Conservation (phyloP, 64 coral and sea anemone genomes). For the Montipora sp. region DNA sequence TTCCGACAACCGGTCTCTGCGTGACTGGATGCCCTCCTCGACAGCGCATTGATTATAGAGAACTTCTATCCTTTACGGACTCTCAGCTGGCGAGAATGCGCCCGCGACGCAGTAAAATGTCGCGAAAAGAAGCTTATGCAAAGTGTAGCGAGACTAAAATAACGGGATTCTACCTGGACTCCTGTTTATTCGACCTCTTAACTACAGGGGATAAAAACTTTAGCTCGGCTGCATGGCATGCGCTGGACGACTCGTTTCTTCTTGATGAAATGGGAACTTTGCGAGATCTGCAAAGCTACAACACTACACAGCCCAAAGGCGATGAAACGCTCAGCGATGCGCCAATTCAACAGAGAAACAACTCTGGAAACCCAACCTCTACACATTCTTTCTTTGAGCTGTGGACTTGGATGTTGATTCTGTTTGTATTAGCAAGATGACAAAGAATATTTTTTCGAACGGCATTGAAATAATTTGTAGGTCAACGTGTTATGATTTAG, state of each 20-base stretch:
- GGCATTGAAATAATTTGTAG: not conserved
- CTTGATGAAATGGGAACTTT: conserved; percentile 78
- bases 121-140: conserved; percentile 63
- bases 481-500: not conserved
- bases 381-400: not conserved
- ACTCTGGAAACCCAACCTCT: not conserved
- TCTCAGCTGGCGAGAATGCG: conserved; percentile 48
- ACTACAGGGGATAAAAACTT: conserved; percentile 91
- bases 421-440: conserved; percentile 35
- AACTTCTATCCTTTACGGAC: conserved; percentile 81
- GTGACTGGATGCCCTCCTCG: conserved; percentile 82
- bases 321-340: not conserved
- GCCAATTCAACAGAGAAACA: not conserved
- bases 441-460: not conserved
- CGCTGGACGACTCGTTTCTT: conserved; percentile 77
- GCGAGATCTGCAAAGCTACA: conserved; percentile 59
- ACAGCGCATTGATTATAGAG: conserved; percentile 91
- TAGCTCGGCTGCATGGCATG: conserved; percentile 70
- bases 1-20: conserved; percentile 72
- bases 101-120: conserved; percentile 60
- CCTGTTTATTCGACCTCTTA: conserved; percentile 93
- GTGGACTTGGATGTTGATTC: not conserved
- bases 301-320: conserved; percentile 27
- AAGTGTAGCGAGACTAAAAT: conserved; percentile 70
- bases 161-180: conserved; percentile 90